A percentile compares a stretch with the other conserved stretches of the same genome.
These are phyloP conservation scores for Gnathonemus longibarbis DNA, from an alignment of 2,113 vertebrate genomes.

Conservation along the genomic window DNA sequence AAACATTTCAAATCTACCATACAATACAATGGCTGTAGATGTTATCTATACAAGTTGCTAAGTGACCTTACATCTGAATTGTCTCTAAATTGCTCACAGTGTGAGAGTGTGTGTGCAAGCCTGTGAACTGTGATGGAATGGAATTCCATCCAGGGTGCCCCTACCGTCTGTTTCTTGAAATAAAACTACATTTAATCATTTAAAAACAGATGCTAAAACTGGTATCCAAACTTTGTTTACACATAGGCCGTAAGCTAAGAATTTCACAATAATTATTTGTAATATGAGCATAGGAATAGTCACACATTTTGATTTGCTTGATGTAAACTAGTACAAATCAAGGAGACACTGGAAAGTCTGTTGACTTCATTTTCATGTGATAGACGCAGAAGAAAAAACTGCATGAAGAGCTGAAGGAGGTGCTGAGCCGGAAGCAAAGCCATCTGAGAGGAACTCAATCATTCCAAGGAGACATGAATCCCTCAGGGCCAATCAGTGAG, in stretches of 20 bases:
- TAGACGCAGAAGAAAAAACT: neutral
- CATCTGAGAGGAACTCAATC: slow-evolving; percentile 46
- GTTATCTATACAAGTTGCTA: neutral
- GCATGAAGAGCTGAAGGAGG: slow-evolving; percentile 62
- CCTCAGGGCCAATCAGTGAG: slow-evolving; percentile 43
- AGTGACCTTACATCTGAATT: neutral
- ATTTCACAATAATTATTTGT: neutral
- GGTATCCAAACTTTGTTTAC: neutral
- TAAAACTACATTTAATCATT: neutral
- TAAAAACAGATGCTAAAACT: neutral
- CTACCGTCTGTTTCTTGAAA: neutral
- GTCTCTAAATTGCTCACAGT: neutral
- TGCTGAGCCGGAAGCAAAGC: slow-evolving; percentile 67
- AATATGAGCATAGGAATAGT: neutral
- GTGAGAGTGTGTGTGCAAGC: neutral
- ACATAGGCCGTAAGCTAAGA: neutral
- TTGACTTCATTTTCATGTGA: neutral
- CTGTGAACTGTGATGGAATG: neutral
- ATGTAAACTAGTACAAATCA: neutral
- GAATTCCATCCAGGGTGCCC: neutral
- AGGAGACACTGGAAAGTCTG: neutral
- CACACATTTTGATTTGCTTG: neutral
- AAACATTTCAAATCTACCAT: neutral
- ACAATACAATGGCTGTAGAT: neutral
- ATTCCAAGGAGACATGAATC: slow-evolving; percentile 54